These are phyloP conservation scores for Hephaestus fuliginosus DNA, from an alignment of 2,797 vertebrate species.

Conservation along the genomic window DNA sequence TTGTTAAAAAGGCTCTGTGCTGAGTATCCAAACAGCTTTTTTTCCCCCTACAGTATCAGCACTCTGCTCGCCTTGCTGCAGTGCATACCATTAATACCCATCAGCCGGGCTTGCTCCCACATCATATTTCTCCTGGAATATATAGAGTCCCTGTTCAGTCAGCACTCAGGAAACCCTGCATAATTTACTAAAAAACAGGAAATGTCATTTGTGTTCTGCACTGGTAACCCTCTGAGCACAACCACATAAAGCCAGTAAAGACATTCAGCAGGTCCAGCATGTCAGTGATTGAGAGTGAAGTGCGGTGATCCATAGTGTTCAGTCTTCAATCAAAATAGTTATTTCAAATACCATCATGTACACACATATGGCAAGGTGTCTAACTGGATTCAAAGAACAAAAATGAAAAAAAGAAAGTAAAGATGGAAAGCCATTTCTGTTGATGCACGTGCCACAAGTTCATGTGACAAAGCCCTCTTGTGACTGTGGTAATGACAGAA, in stretches of 20 bases:
- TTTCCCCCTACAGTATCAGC: constrained; percentile 24
- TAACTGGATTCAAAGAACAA: background rate
- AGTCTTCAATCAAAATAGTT: background rate
- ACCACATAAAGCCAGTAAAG: background rate
- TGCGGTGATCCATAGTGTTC: background rate
- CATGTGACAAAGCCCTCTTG: no score
- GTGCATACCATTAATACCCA: constrained; percentile 83
- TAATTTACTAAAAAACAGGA: constrained; percentile 59
- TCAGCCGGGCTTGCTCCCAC: constrained; percentile 66
- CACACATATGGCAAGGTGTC: background rate
- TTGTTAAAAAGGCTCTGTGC: constrained; percentile 68
- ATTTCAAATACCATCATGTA: no score
- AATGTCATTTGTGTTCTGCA: constrained; percentile 36
- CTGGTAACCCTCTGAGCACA: constrained; percentile 23
- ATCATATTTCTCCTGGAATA: constrained; percentile 68
- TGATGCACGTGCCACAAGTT: no score
- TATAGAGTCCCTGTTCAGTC: constrained; percentile 51
- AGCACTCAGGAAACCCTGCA: constrained; percentile 49
- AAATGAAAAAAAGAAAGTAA: background rate
- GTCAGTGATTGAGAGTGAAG: background rate
- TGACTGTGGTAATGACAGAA: no score
- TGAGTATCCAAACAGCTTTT: constrained; percentile 63
- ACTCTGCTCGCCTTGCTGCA: constrained; percentile 71
- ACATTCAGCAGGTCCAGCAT: background rate
- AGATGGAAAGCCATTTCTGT: background rate